Conservation (phyloP, 2,888 invertebrate genomes). For the Tribolium freemani region DNA sequence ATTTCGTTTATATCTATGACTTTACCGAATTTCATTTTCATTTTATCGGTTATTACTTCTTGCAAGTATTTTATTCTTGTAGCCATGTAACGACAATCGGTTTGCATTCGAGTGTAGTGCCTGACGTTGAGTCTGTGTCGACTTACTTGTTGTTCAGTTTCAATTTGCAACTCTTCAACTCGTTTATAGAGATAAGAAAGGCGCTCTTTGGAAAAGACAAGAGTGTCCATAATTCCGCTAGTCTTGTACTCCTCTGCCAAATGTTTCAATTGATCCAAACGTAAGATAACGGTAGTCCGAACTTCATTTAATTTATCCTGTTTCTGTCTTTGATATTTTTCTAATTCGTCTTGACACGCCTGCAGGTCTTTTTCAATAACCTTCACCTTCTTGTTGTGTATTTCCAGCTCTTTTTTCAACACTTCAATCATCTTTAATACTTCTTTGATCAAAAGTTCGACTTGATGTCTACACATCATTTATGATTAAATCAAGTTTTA, state of each 20-base stretch:
- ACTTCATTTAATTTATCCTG: conserved; percentile 86
- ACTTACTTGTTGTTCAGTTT: conserved; percentile 74
- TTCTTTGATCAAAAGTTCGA: conserved; percentile 75
- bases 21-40: conserved; percentile 73
- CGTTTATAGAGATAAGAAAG: conserved; percentile 74
- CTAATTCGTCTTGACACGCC: conserved; percentile 73
- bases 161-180: conserved; percentile 76
- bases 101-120: conserved; percentile 79
- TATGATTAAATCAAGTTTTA: neutral
- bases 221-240: conserved; percentile 69
- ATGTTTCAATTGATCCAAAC: conserved; percentile 78
- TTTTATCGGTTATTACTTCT: conserved; percentile 69
- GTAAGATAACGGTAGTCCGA: conserved; percentile 77
- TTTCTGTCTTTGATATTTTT: conserved; percentile 78
- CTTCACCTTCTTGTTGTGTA: conserved; percentile 72
- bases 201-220: conserved; percentile 76
- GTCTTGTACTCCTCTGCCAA: conserved; percentile 63
- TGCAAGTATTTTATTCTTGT: conserved; percentile 72
- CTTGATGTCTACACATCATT: conserved; percentile 63
- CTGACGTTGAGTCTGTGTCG: conserved; percentile 78
- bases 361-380: conserved; percentile 72
- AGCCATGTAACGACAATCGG: conserved; percentile 79
- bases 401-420: conserved; percentile 73
- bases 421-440: conserved; percentile 72
- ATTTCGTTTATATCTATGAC: conserved; percentile 70